Percentiles rank a stretch among this genome's conserved stretches.
phyloP scores from a whole-genome alignment of 2,797 vertebrate genomes.

The Dallia pectoralis region DNA sequence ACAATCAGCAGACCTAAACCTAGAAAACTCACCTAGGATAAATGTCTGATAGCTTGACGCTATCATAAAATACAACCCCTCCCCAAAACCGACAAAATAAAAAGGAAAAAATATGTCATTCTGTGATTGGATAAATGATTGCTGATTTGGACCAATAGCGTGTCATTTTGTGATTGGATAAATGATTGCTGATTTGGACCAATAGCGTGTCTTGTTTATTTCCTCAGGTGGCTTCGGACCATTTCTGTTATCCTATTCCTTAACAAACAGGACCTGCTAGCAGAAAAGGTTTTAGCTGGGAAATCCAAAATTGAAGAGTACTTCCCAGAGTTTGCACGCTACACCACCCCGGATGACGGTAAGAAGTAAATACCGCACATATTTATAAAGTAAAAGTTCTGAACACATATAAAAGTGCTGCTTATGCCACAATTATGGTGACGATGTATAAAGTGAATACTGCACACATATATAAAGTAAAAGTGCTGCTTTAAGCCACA shows the following conservation, averaged over 20 bases:
- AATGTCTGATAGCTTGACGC: too few relatives aligned
- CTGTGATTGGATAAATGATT: background rate
- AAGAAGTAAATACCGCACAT: conserved; percentile 41
- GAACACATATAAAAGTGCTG: too few relatives aligned
- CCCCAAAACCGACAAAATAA: too few relatives aligned
- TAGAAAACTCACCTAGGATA: too few relatives aligned
- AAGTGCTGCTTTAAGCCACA: conserved; percentile 31
- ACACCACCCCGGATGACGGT: conserved; percentile 98
- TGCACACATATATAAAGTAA: too few relatives aligned
- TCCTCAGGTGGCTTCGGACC: conserved; percentile 94
- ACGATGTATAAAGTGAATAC: too few relatives aligned
- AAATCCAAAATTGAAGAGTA: conserved; percentile 99
- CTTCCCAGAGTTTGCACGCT: conserved; percentile 98
- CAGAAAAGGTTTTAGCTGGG: conserved; percentile 95
- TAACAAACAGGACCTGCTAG: conserved; percentile 98
- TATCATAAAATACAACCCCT: too few relatives aligned
- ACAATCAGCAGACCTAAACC: too few relatives aligned
- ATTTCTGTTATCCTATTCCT: conserved; percentile 99
- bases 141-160: background rate
- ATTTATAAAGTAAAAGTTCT: too few relatives aligned
- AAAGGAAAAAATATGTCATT: too few relatives aligned
- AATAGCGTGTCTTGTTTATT: conserved; percentile 12
- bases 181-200: background rate
- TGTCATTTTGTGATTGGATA: too few relatives aligned
- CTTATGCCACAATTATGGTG: too few relatives aligned